Conservation (phyloP, 1,140 invertebrate species). For the Forficula auricularia region DNA sequence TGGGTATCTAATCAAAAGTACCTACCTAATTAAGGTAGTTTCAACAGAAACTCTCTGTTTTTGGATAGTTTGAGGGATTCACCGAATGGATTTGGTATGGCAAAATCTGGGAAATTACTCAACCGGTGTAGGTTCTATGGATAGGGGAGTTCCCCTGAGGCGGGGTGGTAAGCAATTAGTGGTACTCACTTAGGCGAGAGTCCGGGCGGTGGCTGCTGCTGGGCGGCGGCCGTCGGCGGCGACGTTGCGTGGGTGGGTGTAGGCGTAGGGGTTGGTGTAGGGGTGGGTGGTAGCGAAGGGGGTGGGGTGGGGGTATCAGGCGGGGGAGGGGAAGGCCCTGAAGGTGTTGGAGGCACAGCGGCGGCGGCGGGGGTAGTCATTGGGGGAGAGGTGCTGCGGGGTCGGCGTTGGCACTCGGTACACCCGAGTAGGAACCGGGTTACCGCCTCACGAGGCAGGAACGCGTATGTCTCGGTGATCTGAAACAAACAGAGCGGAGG, state of each 20-base stretch:
- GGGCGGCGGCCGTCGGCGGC: constrained; percentile 3
- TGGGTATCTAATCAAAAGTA: no score
- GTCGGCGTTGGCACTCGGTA: constrained; percentile 78
- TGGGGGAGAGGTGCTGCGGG: constrained; percentile 45
- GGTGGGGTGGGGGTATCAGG: constrained; percentile 1
- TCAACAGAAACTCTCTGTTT: no score
- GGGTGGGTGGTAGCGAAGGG: constrained; percentile 28
- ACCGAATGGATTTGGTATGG: no score
- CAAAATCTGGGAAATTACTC: no score
- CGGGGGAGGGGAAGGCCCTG: constrained; percentile 4
- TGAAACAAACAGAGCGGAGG: constrained; percentile 35
- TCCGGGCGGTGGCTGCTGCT: constrained; percentile 19
- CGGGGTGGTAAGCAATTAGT: neutral
- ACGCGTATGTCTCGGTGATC: constrained; percentile 91
- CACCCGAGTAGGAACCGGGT: constrained; percentile 85
- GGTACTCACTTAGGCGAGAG: constrained; percentile 17
- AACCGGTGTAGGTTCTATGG: no score
- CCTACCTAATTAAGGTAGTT: no score
- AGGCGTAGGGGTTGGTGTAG: constrained; percentile 33
- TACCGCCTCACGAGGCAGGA: constrained; percentile 84
- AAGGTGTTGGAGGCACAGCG: constrained; percentile 8
- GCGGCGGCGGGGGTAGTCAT: neutral
- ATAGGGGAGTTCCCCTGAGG: no score
- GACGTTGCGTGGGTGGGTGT: constrained; percentile 21
- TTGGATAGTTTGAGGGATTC: no score